These are phyloP conservation scores for Hippopotamyrus pictus DNA, from an alignment of 2,797 vertebrate species.

Conservation along the genomic window DNA sequence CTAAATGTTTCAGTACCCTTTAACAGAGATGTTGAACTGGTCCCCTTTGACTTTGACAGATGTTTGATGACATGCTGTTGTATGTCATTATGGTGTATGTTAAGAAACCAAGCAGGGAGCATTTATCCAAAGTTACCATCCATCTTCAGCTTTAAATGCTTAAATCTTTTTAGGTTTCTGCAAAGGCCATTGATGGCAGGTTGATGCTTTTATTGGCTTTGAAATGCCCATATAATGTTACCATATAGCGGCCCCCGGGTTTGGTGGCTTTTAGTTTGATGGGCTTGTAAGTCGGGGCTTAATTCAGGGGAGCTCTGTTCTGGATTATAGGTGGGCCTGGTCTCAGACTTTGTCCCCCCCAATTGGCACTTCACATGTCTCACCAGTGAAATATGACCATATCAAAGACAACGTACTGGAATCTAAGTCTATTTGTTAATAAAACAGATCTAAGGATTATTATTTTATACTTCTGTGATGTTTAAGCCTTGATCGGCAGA, in stretches of 20 bases:
- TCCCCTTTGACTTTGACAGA: no score
- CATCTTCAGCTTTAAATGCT: not conserved
- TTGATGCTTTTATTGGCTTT: not conserved
- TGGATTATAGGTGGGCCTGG: not conserved
- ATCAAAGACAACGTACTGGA: not conserved
- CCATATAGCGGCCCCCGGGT: not conserved
- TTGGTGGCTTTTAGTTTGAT: not conserved
- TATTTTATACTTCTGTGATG: slow-evolving; percentile 6
- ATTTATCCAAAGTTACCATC: not conserved
- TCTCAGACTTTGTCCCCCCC: not conserved
- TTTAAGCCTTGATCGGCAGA: slow-evolving; percentile 6
- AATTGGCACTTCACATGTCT: not conserved
- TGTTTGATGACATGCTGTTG: not conserved
- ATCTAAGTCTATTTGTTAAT: slow-evolving; percentile 10
- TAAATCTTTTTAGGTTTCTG: not conserved
- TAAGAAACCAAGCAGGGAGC: not conserved
- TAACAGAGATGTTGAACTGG: not conserved
- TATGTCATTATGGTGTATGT: not conserved
- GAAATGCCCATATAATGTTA: not conserved
- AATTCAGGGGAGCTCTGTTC: not conserved
- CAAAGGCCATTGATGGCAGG: not conserved
- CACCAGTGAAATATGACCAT: not conserved
- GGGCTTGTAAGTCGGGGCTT: not conserved
- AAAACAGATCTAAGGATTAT: not conserved
- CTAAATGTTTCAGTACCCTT: not conserved